Evolutionary conservation across 2,797 vertebrate species (phyloP), one percentile per base, ranked within the genome.

Genomic region (Mus caroli): DNA sequence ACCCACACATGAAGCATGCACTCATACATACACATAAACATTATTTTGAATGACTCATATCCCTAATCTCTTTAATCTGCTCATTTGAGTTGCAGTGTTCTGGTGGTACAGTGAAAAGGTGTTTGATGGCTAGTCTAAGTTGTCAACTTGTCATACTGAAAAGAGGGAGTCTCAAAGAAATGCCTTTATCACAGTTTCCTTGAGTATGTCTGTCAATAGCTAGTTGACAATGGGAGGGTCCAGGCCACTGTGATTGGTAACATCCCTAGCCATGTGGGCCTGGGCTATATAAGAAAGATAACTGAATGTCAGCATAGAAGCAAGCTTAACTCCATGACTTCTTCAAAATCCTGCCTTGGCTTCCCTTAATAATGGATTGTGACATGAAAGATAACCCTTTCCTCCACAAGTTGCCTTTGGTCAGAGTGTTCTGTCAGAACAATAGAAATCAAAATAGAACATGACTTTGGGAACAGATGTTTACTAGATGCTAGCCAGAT

Each of bases 401-500:
- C n/a, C 50, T 73, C 15, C 46, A 6, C 60, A 46, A 67, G 9
- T 34, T 85, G 82, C 1, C 46, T 85, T 67, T 67, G 28, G 43
- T 67, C 5, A 85, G 19, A 64, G 83, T 31, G 6, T 85, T 85
- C 28, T 54, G 26, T 28, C 50, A 73, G n/a, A 71, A 8, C 64
- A 34, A 10, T 60, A 60, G 22, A 60, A 60, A 60, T 60, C 10
- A 60, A 60, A 60, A n/a, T 15, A 69, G 67, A 73, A 67, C n/a
- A 3, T 43, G 92, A 56, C 28, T 75, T 84, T 28, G 64, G 83
- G 50, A 94, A 28, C 22, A 92, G 52, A 62, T 91, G 28, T 24
- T 95, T 92, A 20, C 20, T 56, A 90, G 71, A 80, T 94, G 17
- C 80, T 85, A 90, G 34, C 19, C 91, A 95, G 10, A 62, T 88